phyloP scores from a whole-genome alignment of 2,888 invertebrate species.

The Macrophya annulata region DNA sequence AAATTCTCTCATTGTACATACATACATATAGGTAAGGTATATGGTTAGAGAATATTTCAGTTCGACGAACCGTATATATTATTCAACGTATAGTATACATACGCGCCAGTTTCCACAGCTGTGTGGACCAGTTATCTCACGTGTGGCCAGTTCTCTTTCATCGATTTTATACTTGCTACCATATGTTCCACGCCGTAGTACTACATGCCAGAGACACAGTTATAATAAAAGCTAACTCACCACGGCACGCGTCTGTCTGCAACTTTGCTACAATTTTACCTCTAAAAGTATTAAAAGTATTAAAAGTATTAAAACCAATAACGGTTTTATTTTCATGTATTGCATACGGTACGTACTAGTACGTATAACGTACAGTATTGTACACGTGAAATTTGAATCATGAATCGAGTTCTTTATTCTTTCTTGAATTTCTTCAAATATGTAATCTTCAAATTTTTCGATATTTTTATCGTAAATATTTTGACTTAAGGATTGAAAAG shows the following conservation, averaged over 20 bases:
- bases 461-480: neutral
- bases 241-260: constrained; percentile 13
- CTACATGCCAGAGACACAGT: neutral
- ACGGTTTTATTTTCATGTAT: neutral
- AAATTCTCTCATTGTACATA: too few species aligned
- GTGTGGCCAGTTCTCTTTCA: constrained; percentile 29
- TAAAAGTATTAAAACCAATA: constrained; percentile 10
- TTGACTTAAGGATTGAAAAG: neutral
- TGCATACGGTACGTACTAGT: neutral
- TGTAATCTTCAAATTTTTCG: neutral
- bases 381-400: neutral
- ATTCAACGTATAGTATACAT: neutral
- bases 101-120: constrained; percentile 1
- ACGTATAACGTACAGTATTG: neutral
- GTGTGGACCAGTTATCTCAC: constrained; percentile 19
- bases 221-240: constrained; percentile 46
- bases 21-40: too few species aligned
- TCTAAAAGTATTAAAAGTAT: neutral
- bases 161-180: constrained; percentile 44
- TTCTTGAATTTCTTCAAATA: neutral
- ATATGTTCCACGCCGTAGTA: constrained; percentile 26
- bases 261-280: neutral
- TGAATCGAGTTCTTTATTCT: neutral
- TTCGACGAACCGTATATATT: constrained; percentile 20
- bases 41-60: neutral